These are phyloP conservation scores for Cyclura pinguis DNA, from an alignment of 2,797 vertebrate genomes.

Conservation along the genomic window DNA sequence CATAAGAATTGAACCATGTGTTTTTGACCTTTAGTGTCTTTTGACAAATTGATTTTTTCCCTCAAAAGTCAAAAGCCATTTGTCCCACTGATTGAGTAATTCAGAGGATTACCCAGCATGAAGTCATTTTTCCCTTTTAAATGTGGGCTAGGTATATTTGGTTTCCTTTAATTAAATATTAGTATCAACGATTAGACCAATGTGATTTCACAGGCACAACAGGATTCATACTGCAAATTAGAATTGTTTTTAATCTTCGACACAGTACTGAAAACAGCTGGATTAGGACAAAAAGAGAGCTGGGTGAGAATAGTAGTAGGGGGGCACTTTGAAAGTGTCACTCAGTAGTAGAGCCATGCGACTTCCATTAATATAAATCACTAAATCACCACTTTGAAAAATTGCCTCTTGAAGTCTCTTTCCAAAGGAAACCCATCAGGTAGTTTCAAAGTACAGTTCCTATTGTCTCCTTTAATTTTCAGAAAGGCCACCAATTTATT, in stretches of 20 bases:
- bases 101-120: constrained; percentile 17
- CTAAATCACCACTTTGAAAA: constrained; percentile 62
- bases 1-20: constrained; percentile 21
- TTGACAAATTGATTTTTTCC: neutral
- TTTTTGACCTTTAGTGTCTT: neutral
- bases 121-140: constrained; percentile 33
- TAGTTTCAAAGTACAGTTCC: constrained; percentile 28
- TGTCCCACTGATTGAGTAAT: constrained; percentile 37
- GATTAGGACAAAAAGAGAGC: neutral
- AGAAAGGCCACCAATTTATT: constrained; percentile 22
- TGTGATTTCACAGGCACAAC: constrained; percentile 56
- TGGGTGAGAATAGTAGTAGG: constrained; percentile 17
- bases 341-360: constrained; percentile 30
- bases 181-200: constrained; percentile 6
- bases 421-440: constrained; percentile 42
- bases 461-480: constrained; percentile 34
- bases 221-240: constrained; percentile 42
- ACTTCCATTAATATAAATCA: constrained; percentile 61
- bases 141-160: neutral
- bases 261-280: constrained; percentile 48
- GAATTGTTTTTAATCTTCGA: constrained; percentile 52
- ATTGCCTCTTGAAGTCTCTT: constrained; percentile 27
- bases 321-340: constrained; percentile 38
- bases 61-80: constrained; percentile 16
- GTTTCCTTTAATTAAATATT: constrained; percentile 51